Evolutionary conservation across 2,888 invertebrate genomes (phyloP), one percentile per base, ranked within the genome.

Genomic region (Cistogaster globosa): DNA sequence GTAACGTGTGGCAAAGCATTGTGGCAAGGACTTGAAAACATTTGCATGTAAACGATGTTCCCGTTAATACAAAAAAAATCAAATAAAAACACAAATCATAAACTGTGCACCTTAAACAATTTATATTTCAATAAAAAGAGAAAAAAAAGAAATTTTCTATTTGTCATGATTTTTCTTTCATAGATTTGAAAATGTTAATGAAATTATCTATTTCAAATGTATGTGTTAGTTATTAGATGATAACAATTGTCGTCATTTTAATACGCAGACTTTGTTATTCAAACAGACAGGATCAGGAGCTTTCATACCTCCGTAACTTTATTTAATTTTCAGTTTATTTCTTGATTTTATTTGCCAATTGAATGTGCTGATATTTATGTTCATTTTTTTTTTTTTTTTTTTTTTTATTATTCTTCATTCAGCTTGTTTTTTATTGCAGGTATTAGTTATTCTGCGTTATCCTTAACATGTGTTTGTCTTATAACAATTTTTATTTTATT

Each of bases 1-100:
- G 83, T 57, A 86, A 90, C 91, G 90, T 90, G 91, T 91, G 90
- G 89, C 90, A 85, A 38, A 80, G 82, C 78, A 75, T 85, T 78
- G 82, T 79, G 75, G 82, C 85, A 79, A 82, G 58, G 79, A 78
- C 71, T 82, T 75, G 72, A 57, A 57, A 60, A 75, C 18, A 85
- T 85, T 85, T 85, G 85, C 85, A 85, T 85, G 78, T 82, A 82
- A 85, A 85, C 82, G 85, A 85, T 77, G 36, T 79, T 58, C 38
- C 42, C 45, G 51, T 32, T 20, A 68, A 76, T 58, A 67, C 5
- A 77, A 11, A 51, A 18, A 38, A 58, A 48, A n/a, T 48, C 11
- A 42, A 42, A 48, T 48, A 48, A 1, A 2, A 62, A 45, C 12
- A 2, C 36, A 36, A 14, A 7, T 22, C 9, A 45, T 38, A 48